Evolutionary conservation across 2,113 vertebrate species (phyloP), one percentile per base, ranked within the genome.

Genomic region (Artemisiospiza belli): DNA sequence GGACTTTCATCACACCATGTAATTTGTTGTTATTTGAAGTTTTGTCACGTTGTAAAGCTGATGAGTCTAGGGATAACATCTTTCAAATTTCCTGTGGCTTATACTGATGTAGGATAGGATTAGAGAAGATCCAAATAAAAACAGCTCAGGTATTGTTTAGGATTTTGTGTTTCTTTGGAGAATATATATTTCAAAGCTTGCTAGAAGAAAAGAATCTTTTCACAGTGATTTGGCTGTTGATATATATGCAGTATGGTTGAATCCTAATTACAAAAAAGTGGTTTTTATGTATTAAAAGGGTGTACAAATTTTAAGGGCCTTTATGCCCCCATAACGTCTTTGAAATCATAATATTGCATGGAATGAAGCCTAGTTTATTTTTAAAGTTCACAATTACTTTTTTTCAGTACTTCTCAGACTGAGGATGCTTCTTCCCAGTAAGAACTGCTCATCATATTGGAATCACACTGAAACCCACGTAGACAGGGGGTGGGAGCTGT

Each of bases 81-180:
- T 85, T 79, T 68, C 16, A 78, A 59, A 49, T 72, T 93, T 92
- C 68, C 46, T 75, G n/a, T 85, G 66, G 21, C 20, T 91, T 63
- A 33, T 57, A 31, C 5, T 85, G 54, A 11, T 83, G 10, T 47
- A n/a, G 35, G 33, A 39, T 52, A 47, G 25, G 47, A 78, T 89
- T 63, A 87, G 39, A 64, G 59, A 72, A 76, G 58, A 90, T 68
- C 12, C 19, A 64, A 61, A 62, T 57, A 66, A 86, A 90, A 57
- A 6, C 49, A 67, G 27, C 54, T 72, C 15, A 52, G 27, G 10
- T 79, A 39, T 75, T 85, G 37, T 80, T 31, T 47, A 57, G 54
- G 33, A 44, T 90, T 79, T 72, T 79, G 11, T 79, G 54, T 70
- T 75, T 79, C 33, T 67, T 76, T 79, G 37, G 39, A 78, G 70